Evolutionary conservation across 2,888 invertebrate genomes (phyloP).

Genomic region (Trachelus iudaicus): DNA sequence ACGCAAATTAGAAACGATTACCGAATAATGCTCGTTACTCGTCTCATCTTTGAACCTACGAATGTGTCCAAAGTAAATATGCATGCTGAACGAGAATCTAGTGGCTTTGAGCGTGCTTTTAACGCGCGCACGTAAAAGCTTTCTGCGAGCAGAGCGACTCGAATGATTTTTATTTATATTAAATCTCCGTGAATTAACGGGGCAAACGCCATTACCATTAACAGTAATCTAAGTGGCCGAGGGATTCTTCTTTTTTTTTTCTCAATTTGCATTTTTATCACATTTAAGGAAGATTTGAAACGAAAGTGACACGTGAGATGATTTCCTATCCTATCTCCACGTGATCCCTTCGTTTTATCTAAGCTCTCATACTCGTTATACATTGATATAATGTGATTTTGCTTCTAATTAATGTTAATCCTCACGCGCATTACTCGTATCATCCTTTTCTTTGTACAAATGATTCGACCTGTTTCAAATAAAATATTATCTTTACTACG

Average conservation of each 20-base stretch:
- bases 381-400: neutral
- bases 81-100: constrained; percentile 5
- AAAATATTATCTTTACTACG: constrained; percentile 32
- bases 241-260: neutral
- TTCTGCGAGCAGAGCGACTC: neutral
- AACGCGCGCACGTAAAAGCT: constrained; percentile 4
- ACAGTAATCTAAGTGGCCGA: neutral
- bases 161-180: neutral
- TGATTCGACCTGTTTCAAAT: constrained; percentile 28
- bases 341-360: neutral
- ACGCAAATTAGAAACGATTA: neutral
- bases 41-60: neutral
- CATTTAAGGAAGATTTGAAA: too few relatives aligned
- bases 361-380: neutral
- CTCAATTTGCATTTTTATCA: too few relatives aligned
- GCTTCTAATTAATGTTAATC: neutral
- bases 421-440: neutral
- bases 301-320: neutral
- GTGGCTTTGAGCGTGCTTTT: constrained; percentile 5
- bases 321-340: neutral
- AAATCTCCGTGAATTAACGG: neutral
- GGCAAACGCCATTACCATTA: too few relatives aligned
- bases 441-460: constrained; percentile 11
- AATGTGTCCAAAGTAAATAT: neutral
- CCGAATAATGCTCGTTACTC: neutral